Evolutionary conservation across 2,888 invertebrate species (phyloP).

Genomic region (Sabellastarte sp.): DNA sequence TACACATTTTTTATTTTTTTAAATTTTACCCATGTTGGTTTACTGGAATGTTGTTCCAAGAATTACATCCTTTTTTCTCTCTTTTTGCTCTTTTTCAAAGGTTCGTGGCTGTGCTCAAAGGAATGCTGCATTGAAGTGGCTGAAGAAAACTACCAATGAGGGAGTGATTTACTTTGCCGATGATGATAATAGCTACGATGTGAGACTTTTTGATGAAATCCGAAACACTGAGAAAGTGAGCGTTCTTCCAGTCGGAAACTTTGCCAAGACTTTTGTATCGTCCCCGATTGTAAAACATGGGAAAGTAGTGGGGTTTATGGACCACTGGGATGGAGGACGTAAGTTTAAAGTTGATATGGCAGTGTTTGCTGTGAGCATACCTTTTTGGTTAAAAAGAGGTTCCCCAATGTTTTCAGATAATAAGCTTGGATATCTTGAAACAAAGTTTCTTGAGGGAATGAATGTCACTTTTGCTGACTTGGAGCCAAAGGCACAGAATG

Average conservation of each 20-base stretch:
- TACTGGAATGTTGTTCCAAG: too few relatives aligned
- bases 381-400: not conserved
- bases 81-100: too few relatives aligned
- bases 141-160: too few relatives aligned
- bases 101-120: too few relatives aligned
- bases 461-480: not conserved
- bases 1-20: too few relatives aligned
- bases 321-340: not conserved
- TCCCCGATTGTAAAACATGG: not conserved
- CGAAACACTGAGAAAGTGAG: not conserved
- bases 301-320: not conserved
- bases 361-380: not conserved
- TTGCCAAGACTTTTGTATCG: not conserved
- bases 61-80: too few relatives aligned
- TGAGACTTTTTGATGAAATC: not conserved
- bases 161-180: slow-evolving; percentile 3
- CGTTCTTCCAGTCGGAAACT: not conserved
- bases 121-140: too few relatives aligned
- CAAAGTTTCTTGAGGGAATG: not conserved
- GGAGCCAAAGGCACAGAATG: not conserved
- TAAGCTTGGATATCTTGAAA: not conserved
- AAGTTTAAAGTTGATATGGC: not conserved
- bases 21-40: too few relatives aligned
- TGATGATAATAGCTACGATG: slow-evolving; percentile 1
- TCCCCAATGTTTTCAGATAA: not conserved